A percentile compares a stretch with the other conserved stretches of the same genome.
Conservation (phyloP, 2,113 vertebrate genomes). For the Rhinoderma darwinii region DNA sequence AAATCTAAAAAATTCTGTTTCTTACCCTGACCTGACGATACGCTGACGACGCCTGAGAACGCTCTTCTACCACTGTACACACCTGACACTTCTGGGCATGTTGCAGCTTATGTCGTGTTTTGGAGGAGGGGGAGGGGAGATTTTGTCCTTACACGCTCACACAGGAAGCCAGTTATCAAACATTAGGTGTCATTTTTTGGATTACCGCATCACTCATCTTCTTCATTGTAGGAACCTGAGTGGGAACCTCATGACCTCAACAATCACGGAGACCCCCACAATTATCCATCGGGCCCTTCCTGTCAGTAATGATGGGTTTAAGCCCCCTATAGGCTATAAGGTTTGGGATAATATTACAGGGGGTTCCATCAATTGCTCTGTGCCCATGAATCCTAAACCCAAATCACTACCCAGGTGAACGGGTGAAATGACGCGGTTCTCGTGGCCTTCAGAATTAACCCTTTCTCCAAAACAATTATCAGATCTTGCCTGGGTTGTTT, state of each 20-base stretch:
- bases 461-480: neutral
- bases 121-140: neutral
- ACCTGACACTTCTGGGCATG: neutral
- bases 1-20: too few species aligned
- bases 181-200: conserved; percentile 8
- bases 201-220: conserved; percentile 1
- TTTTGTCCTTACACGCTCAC: neutral
- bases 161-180: conserved; percentile 5
- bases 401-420: neutral
- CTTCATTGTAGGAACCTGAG: neutral
- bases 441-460: too few species aligned
- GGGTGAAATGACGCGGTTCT: neutral
- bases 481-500: neutral
- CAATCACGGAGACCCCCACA: neutral
- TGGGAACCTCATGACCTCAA: neutral
- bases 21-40: too few species aligned
- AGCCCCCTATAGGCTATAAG: neutral
- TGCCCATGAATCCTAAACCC: neutral
- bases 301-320: neutral
- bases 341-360: conserved; percentile 5
- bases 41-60: too few species aligned
- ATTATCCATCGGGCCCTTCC: neutral
- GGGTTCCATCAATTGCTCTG: neutral
- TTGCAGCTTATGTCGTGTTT: neutral
- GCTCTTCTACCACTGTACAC: neutral